Percentiles rank a stretch among this genome's conserved stretches.
These are phyloP conservation scores for Pardosa pseudoannulata DNA, from an alignment of 2,888 invertebrate genomes.

Conservation along the genomic window DNA sequence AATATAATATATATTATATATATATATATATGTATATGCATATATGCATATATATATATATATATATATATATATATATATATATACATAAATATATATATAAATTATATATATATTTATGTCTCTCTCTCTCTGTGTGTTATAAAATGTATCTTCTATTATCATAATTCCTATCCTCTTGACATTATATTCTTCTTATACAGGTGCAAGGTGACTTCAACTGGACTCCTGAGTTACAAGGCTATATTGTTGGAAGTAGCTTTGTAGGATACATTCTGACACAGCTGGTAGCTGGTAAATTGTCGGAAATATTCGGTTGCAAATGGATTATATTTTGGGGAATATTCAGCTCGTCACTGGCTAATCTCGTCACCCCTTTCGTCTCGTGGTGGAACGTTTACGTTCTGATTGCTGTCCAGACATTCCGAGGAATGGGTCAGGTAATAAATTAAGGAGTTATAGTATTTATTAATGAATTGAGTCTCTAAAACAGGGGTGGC, in stretches of 20 bases:
- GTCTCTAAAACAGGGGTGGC: too few species aligned
- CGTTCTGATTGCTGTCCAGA: conserved; percentile 10
- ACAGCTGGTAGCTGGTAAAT: conserved; percentile 23
- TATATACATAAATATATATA: too few species aligned
- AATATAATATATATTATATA: too few species aligned
- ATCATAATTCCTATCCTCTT: too few species aligned
- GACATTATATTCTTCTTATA: background rate
- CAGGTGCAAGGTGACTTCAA: conserved; percentile 26
- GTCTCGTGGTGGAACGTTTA: conserved; percentile 24
- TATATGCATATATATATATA: too few species aligned
- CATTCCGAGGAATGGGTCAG: conserved; percentile 20
- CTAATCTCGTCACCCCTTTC: conserved; percentile 21
- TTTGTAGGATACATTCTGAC: conserved; percentile 30
- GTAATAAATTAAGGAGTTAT: conserved; percentile 5
- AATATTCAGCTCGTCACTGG: background rate
- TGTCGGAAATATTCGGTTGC: conserved; percentile 19
- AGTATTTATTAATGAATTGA: too few species aligned
- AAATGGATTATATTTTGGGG: background rate
- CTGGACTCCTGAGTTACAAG: conserved; percentile 31
- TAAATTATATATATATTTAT: too few species aligned
- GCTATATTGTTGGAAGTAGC: conserved; percentile 27
- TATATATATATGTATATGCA: too few species aligned
- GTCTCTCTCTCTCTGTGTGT: too few species aligned
- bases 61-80: too few species aligned
- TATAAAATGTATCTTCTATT: too few species aligned